phyloP scores from a whole-genome alignment of 2,113 vertebrate genomes.

The Speoplatyrhinus poulsoni region DNA sequence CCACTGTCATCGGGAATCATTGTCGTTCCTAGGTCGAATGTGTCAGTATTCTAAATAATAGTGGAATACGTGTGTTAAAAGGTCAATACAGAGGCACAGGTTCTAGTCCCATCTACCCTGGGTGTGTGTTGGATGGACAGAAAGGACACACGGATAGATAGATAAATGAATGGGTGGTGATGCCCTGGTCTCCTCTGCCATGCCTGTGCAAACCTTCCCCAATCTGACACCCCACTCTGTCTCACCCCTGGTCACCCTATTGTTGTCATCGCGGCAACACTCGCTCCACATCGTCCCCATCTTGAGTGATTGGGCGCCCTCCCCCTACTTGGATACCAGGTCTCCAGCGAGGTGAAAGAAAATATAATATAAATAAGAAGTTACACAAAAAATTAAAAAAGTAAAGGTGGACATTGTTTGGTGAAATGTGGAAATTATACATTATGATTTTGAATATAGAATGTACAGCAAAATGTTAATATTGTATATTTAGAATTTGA shows the following conservation, averaged over 20 bases:
- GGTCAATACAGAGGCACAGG: no score
- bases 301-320: background rate
- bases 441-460: constrained; percentile 69
- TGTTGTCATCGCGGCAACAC: constrained; percentile 1
- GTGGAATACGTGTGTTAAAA: no score
- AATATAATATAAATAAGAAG: constrained; percentile 27
- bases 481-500: constrained; percentile 91
- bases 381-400: constrained; percentile 53
- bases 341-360: constrained; percentile 13
- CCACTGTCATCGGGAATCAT: no score
- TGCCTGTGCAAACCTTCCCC: constrained; percentile 59
- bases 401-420: constrained; percentile 40
- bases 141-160: constrained; percentile 18
- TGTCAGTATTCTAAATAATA: no score
- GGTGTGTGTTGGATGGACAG: constrained; percentile 51
- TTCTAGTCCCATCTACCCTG: background rate
- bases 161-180: constrained; percentile 53
- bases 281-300: constrained; percentile 3
- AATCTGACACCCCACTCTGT: constrained; percentile 58
- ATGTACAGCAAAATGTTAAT: constrained; percentile 84
- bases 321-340: constrained; percentile 40
- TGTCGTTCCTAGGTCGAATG: no score
- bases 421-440: constrained; percentile 65
- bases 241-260: constrained; percentile 40
- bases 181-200: constrained; percentile 64